Evolutionary conservation across 2,888 invertebrate genomes (phyloP), one percentile per base, ranked within the genome.

Genomic region (Eupithecia insigniata): DNA sequence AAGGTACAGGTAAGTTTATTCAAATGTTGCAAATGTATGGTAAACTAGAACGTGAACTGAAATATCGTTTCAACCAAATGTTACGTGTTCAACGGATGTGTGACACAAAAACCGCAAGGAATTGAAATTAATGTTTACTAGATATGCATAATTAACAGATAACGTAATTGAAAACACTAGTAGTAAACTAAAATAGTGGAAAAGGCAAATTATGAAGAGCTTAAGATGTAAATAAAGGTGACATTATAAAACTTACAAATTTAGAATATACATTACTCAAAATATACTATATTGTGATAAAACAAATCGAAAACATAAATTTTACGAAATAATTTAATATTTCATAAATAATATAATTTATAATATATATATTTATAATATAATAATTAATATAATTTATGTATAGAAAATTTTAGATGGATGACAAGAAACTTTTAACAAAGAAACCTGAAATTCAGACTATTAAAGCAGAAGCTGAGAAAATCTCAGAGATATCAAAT

Each of bases 21-120:
- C 43, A 43, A 8, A 22, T 51, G 60, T 70, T 73, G 72, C 61
- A 74, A 79, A 74, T 74, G 60, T 74, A 76, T 72, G 69, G 66
- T 68, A 43, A 71, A 70, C 66, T 61, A 74, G 71, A 30, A 79
- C 84, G 82, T 82, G 55, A 69, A 70, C 51, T 51, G 51, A 51
- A 51, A 22, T 46, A 46, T 46, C 22, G n/a, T 46, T 46, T 46
- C 10, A 46, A 46, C n/a, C n/a, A 22, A 46, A n/a, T 46, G 43
- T 26, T 22, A 22, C 71, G 76, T 77, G 71, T 72, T 26, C 82
- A 84, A 84, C 84, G 82, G 84, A 82, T 70, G 67, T 72, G 73
- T 82, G 84, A 79, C 82, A 81, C 74, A 79, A 71, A 78, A 71
- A 80, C 79, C 72, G 78, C 74, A 72, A 73, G 72, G 79, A 76